Conservation (phyloP, 1,140 invertebrate genomes). For the Lordiphosa collinella region DNA sequence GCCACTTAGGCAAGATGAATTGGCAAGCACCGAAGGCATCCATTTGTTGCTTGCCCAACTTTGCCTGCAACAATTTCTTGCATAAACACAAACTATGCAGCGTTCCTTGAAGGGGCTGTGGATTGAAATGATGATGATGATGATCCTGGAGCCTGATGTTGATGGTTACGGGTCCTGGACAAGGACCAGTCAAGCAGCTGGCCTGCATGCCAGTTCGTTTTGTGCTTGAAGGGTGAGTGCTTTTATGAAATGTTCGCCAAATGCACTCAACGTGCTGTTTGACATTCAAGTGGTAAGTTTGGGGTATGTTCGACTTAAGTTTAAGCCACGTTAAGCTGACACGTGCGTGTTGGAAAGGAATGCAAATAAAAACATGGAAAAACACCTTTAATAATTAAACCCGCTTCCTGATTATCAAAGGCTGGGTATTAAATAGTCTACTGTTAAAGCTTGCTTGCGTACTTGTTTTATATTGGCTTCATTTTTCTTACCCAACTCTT, state of each 20-base stretch:
- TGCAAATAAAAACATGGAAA: no score
- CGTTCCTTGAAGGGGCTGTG: constrained; percentile 18
- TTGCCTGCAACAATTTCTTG: constrained; percentile 33
- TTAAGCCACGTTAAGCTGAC: background rate
- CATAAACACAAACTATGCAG: constrained; percentile 58
- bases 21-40: constrained; percentile 2
- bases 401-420: no score
- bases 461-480: constrained; percentile 36
- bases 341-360: no score
- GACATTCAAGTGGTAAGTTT: background rate
- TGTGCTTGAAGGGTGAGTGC: constrained; percentile 45
- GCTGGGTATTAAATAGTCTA: background rate
- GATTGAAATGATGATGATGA: background rate
- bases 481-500: constrained; percentile 42
- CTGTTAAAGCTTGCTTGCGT: background rate
- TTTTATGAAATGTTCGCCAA: constrained; percentile 69
- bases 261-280: constrained; percentile 55
- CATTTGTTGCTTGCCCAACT: constrained; percentile 34
- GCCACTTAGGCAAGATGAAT: constrained; percentile 18
- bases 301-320: background rate
- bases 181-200: constrained; percentile 18
- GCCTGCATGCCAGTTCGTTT: constrained; percentile 11
- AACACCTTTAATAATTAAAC: no score
- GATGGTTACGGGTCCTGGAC: constrained; percentile 25
- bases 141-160: constrained; percentile 26